These are phyloP conservation scores for Chaitophorus viminalis DNA, from an alignment of 2,888 invertebrate species.

Conservation along the genomic window DNA sequence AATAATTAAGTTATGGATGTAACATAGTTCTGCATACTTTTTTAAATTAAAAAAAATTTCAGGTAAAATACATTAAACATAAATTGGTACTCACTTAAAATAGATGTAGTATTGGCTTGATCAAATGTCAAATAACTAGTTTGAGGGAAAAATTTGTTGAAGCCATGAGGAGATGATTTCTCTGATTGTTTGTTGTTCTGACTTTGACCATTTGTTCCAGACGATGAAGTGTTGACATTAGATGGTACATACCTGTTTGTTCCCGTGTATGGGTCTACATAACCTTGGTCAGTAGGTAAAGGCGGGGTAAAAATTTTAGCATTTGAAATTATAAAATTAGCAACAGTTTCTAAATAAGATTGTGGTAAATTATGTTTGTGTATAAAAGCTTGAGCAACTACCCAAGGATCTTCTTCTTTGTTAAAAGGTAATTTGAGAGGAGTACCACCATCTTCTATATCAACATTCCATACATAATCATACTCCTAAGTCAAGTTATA, in stretches of 20 bases:
- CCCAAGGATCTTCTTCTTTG: conserved; percentile 89
- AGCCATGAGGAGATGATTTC: conserved; percentile 49
- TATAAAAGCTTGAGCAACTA: conserved; percentile 89
- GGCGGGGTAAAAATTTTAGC: conserved; percentile 69
- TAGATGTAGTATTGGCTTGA: conserved; percentile 79
- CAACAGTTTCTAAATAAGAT: conserved; percentile 86
- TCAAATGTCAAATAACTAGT: conserved; percentile 77
- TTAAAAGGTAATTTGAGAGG: conserved; percentile 93
- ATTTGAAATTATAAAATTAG: conserved; percentile 90
- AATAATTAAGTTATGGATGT: too few relatives aligned
- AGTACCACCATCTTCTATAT: conserved; percentile 89
- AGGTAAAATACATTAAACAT: neutral
- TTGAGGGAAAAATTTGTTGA: conserved; percentile 69
- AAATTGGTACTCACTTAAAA: conserved; percentile 73
- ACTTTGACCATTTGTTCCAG: conserved; percentile 67
- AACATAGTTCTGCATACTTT: neutral
- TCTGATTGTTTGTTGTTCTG: conserved; percentile 69
- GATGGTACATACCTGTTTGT: conserved; percentile 77
- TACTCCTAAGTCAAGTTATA: conserved; percentile 73
- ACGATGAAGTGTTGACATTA: conserved; percentile 65
- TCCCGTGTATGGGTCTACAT: conserved; percentile 75
- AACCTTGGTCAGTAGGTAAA: conserved; percentile 64
- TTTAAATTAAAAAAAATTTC: neutral
- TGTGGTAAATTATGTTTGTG: conserved; percentile 85
- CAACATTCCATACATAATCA: conserved; percentile 96